Base-by-base conservation (phyloP, 2,888 invertebrate genomes). In the Pachydiplax longipennis region DNA sequence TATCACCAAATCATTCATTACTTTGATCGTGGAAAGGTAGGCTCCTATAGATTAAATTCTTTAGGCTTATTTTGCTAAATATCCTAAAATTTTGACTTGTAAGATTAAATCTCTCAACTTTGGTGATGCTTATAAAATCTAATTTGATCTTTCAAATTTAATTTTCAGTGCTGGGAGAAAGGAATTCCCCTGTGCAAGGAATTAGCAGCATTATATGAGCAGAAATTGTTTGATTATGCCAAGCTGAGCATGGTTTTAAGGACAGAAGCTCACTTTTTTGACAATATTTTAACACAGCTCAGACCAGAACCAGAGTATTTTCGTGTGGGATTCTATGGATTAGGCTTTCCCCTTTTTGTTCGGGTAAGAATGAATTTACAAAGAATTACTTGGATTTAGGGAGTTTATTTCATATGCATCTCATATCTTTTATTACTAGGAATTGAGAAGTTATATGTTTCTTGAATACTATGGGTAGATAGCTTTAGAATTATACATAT, bases 281-380 rank as follows among this genome's bases (percentile, higher is more conserved):
- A 98, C 94, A 98, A 98, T 91, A 98, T 99, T 92, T 94, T 99
- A 93, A 97, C 97, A 8, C 96, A 98, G 93, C 95, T 98, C 90
- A 95, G 99, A 91, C 98, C 98, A 0, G 98, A 99, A 93, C 98
- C 98, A 0, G 98, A 99, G 94, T 99, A 99, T 94, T 99, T 99
- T 94, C 95, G 98, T 90, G 99, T 99, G 90, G 99, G 98, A 13
- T 99, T 98, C 94, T 99, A 98, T 93, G 99, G 99, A 31, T 96
- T 97, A 93, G 97, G 97, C 73, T 98, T 99, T 93, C 99, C 99
- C 5, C 94, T 98, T n/a, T 99, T 99, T 94, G 97, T 99, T 81
- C 95, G 98, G 94, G 99, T 99, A 94, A 95, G 96, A 94, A 53
- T 53, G 1, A 13, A 53, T 15, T 15, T 18, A 3, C 18, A 53